Percentiles rank a stretch among this genome's conserved stretches.
Conservation (phyloP, 1,140 invertebrate genomes). For the Lordiphosa clarofinis region DNA sequence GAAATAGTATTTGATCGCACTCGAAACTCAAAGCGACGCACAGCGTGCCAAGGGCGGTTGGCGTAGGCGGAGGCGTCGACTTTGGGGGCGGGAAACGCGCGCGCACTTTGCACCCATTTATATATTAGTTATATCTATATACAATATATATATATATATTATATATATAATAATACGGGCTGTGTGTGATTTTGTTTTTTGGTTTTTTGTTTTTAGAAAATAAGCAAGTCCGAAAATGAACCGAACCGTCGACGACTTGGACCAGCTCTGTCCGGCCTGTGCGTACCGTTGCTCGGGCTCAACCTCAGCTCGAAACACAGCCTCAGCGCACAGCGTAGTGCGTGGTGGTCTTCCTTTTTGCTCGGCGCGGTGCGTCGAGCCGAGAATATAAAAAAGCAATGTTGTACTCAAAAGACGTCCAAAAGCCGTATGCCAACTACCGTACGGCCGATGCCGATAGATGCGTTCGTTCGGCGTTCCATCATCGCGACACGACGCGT, state of each 20-base stretch:
- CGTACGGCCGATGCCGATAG: slow-evolving; percentile 72
- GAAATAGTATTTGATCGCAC: slow-evolving; percentile 68
- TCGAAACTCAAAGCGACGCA: slow-evolving; percentile 46
- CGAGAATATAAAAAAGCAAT: slow-evolving; percentile 80
- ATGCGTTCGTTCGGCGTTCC: slow-evolving; percentile 77
- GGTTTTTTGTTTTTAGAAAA: slow-evolving; percentile 63
- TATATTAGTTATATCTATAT: slow-evolving; percentile 22
- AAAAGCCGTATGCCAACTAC: slow-evolving; percentile 79
- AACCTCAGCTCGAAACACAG: slow-evolving; percentile 9
- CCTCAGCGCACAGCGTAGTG: slow-evolving; percentile 16
- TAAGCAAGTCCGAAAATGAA: slow-evolving; percentile 77
- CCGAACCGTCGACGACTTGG: slow-evolving; percentile 76
- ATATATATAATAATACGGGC: slow-evolving; percentile 70
- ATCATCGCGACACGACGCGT: slow-evolving; percentile 51
- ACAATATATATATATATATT: slow-evolving; percentile 55
- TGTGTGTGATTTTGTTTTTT: slow-evolving; percentile 29
- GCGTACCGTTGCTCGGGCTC: slow-evolving; percentile 27
- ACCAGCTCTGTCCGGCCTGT: slow-evolving; percentile 57
- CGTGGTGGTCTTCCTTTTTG: slow-evolving; percentile 56
- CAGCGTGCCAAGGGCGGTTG: slow-evolving; percentile 2
- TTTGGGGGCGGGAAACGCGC: slow-evolving; percentile 59
- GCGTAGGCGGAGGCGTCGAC: slow-evolving; percentile 27
- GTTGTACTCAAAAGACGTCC: slow-evolving; percentile 79
- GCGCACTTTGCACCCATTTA: slow-evolving; percentile 60
- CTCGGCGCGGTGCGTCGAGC: slow-evolving; percentile 64